These are phyloP conservation scores for Harpegnathos saltator DNA, from an alignment of 1,140 invertebrate genomes.

Conservation along the genomic window DNA sequence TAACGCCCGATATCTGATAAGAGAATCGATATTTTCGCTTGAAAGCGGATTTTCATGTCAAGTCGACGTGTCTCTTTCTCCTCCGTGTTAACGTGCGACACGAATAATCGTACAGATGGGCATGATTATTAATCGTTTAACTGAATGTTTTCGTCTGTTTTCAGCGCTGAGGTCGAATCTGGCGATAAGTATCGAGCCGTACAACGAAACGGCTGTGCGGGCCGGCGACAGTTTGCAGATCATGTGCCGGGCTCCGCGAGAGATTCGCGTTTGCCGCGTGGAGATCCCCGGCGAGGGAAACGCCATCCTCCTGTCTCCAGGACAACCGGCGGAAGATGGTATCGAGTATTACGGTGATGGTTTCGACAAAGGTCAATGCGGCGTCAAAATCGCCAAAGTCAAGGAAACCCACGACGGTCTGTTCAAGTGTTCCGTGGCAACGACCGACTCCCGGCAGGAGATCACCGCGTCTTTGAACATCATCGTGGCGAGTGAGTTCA, in stretches of 20 bases:
- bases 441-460: slow-evolving; percentile 80
- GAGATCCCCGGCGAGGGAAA: slow-evolving; percentile 84
- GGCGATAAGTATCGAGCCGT: slow-evolving; percentile 79
- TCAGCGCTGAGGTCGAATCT: slow-evolving; percentile 70
- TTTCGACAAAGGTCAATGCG: slow-evolving; percentile 89
- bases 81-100: neutral
- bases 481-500: slow-evolving; percentile 90
- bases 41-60: no score
- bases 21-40: neutral
- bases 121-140: slow-evolving; percentile 16
- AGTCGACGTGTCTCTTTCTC: no score
- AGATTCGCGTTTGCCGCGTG: slow-evolving; percentile 85
- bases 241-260: slow-evolving; percentile 81
- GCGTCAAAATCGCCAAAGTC: slow-evolving; percentile 88
- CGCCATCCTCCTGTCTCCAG: slow-evolving; percentile 77
- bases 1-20: neutral
- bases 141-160: slow-evolving; percentile 46
- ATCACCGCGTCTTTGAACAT: slow-evolving; percentile 87
- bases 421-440: slow-evolving; percentile 88
- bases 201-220: slow-evolving; percentile 75
- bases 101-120: neutral
- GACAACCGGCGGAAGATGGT: slow-evolving; percentile 78
- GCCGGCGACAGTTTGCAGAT: slow-evolving; percentile 84
- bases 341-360: slow-evolving; percentile 87
- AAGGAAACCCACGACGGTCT: slow-evolving; percentile 89